Base-by-base conservation (phyloP, 1,140 invertebrate genomes). In the Camponotus vicinus region DNA sequence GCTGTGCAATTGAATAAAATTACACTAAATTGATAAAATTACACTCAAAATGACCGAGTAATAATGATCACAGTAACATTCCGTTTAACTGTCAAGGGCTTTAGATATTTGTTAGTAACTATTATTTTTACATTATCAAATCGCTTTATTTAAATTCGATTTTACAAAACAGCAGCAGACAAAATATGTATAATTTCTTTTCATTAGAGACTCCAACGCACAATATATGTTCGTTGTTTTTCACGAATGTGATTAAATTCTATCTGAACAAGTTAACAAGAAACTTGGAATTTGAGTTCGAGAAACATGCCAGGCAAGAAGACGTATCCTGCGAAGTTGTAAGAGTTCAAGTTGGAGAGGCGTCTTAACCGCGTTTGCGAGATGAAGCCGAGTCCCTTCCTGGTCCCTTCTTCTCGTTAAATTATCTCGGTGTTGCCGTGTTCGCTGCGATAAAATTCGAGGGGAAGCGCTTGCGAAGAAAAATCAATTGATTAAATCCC, bases 401-500 rank as follows among this genome's bases (percentile, higher is more conserved):
- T 21, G n/a, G 55, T 71, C 52, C 34, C n/a, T 73, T 55, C 18
- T 73, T 42, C 55, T 45, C 40, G 18, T 42, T 40, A 75, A 83
- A 49, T 45, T 18, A 75, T 42, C 21, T 9, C 57, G 13, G 0
- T 15, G 52, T 73, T 34, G 27, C 27, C 9, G 37, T n/a, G 11
- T 32, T 66, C 6, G 61, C 32, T 69, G 32, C 32, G 59, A 66
- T 8, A 27, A 79, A 79, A n/a, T 32, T 77, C 40, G 9, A 34
- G 32, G 37, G 13, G 8, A 45, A 34, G 9, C 1, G 49, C 15
- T 52, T n/a, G 18, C 32, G 8, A 45, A 37, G 40, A 83, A 83
- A 83, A 75, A 83, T 75, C 32, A 83, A 40, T 83, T 83, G 69
- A 83, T 83, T 83, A 83, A 73, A 83, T 75, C 57, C 69, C 27